Conservation (phyloP, 37 sponge, comb jelly and placozoan species). For the Corticium candelabrum region DNA sequence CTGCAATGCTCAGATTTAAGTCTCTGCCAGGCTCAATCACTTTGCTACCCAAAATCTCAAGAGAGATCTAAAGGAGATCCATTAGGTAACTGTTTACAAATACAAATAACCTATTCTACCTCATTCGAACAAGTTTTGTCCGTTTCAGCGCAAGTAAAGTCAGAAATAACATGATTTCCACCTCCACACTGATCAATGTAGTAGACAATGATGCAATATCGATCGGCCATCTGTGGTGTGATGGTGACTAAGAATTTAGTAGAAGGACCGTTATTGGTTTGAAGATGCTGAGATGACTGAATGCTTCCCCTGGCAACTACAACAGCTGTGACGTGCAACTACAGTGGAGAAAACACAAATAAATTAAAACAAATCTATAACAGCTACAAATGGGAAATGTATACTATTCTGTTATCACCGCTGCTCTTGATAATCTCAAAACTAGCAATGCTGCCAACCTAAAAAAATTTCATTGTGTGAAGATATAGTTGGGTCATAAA, state of each 20-base stretch:
- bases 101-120: no score
- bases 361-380: neutral
- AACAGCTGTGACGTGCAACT: neutral
- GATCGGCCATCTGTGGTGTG: neutral
- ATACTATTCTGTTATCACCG: neutral
- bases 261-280: neutral
- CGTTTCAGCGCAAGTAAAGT: neutral
- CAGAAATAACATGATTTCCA: neutral
- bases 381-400: neutral
- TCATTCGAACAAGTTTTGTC: neutral
- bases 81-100: no score
- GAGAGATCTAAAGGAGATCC: no score
- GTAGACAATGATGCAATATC: neutral
- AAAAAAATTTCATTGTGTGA: no score
- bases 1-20: neutral
- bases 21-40: neutral
- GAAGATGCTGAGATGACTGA: neutral
- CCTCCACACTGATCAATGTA: neutral
- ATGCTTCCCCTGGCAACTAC: neutral
- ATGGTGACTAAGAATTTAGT: neutral
- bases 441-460: neutral
- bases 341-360: no score
- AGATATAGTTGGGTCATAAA: no score
- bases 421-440: neutral
- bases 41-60: no score